Evolutionary conservation across 2,797 vertebrate species (phyloP).

Genomic region (Cuniculus paca): DNA sequence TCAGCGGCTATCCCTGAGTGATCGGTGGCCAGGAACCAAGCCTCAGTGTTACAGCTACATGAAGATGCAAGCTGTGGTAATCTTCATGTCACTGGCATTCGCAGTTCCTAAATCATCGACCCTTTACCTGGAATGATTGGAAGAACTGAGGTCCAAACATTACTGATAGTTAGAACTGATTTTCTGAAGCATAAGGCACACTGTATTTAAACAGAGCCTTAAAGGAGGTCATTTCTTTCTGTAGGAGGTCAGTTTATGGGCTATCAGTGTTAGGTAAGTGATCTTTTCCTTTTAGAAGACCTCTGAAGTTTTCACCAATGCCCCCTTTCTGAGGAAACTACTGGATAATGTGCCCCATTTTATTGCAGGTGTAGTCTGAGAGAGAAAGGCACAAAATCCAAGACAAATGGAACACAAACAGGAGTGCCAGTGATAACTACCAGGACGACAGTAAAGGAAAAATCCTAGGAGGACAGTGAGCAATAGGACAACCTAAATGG

Average conservation of each 20-base stretch:
- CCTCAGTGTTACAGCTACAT: neutral
- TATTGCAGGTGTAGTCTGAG: neutral
- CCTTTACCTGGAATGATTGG: neutral
- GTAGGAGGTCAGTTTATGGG: neutral
- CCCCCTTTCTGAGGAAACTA: neutral
- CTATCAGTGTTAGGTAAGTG: neutral
- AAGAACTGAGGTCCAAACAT: neutral
- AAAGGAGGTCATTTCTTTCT: neutral
- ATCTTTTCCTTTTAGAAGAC: neutral
- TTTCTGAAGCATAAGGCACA: neutral
- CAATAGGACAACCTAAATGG: neutral
- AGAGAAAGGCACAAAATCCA: neutral
- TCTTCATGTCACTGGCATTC: neutral
- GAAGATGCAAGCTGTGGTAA: neutral
- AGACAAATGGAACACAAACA: neutral
- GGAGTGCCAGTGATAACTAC: neutral
- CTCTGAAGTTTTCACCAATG: neutral
- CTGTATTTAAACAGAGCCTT: neutral
- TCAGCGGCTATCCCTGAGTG: neutral
- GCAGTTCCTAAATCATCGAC: neutral
- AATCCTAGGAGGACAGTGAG: neutral
- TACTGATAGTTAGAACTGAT: neutral
- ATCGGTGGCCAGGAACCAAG: neutral
- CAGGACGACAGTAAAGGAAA: neutral
- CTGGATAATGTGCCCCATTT: neutral